Percentiles rank a stretch among this genome's conserved stretches.
These are phyloP conservation scores for Ammodytes dubius DNA, from an alignment of 2,113 vertebrate species.

Conservation along the genomic window DNA sequence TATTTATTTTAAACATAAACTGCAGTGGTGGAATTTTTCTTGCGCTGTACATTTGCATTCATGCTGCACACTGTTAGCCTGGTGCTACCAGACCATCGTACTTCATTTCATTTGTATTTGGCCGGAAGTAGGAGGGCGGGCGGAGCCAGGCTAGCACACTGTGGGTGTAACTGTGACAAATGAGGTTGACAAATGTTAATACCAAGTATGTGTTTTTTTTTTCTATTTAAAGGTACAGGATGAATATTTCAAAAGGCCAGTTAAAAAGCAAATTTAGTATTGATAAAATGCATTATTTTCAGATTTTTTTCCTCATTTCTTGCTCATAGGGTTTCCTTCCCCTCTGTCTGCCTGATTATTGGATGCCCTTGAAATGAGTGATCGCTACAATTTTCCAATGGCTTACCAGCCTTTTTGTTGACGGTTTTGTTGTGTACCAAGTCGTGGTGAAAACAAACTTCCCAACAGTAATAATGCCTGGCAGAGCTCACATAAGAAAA, in stretches of 20 bases:
- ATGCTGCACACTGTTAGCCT: constrained; percentile 54
- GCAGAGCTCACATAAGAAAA: constrained; percentile 26
- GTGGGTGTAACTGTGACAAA: constrained; percentile 66
- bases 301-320: constrained; percentile 3
- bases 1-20: constrained; percentile 61
- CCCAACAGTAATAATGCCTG: constrained; percentile 16
- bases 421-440: constrained; percentile 6
- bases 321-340: constrained; percentile 17
- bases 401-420: constrained; percentile 35
- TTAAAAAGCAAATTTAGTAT: constrained; percentile 26
- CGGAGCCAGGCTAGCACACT: too few relatives aligned
- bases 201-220: background rate
- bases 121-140: too few relatives aligned
- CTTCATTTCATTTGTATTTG: too few relatives aligned
- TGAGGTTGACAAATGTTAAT: constrained; percentile 30
- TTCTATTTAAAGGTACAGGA: constrained; percentile 21
- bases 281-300: constrained; percentile 6
- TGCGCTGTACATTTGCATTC: constrained; percentile 50
- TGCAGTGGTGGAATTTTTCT: constrained; percentile 59
- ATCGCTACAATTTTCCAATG: constrained; percentile 43
- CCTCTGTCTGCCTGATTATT: constrained; percentile 18
- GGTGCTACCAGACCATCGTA: too few relatives aligned
- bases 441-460: constrained; percentile 31
- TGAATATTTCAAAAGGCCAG: constrained; percentile 24
- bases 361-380: constrained; percentile 21